Conservation (phyloP, 2,113 vertebrate genomes). For the Dipodomys stephensi region DNA sequence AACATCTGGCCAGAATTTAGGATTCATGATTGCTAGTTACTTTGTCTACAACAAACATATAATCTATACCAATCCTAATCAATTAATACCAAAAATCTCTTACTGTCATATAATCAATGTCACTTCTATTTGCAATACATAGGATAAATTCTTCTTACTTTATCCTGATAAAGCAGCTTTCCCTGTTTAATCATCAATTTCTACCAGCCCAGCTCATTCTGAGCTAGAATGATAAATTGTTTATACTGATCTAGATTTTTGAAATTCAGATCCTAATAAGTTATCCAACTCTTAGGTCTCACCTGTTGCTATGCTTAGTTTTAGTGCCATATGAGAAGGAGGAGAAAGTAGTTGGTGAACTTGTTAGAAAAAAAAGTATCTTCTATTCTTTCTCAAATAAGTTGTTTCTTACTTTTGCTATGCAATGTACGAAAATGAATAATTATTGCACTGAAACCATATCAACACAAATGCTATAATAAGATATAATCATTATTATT, state of each 20-base stretch:
- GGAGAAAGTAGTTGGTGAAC: background rate
- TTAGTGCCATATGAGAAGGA: background rate
- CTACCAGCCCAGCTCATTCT: rapidly evolving
- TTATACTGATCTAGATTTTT: background rate
- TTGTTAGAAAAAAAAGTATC: background rate
- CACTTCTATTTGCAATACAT: too few species aligned
- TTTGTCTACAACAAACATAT: background rate
- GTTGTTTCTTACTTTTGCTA: background rate
- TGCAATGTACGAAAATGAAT: too few species aligned
- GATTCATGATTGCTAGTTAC: background rate
- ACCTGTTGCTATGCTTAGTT: background rate
- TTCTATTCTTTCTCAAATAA: background rate
- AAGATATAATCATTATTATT: background rate
- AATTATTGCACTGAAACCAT: too few species aligned
- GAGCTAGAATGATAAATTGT: background rate
- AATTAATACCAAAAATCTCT: too few species aligned
- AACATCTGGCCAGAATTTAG: background rate
- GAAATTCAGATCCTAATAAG: background rate
- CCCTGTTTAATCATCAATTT: background rate
- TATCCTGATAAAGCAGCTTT: background rate
- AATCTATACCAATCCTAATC: background rate
- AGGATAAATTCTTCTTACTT: too few species aligned
- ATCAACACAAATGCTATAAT: too few species aligned
- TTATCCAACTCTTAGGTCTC: background rate
- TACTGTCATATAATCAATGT: too few species aligned